Evolutionary conservation across 2,113 vertebrate species (phyloP).

Genomic region (Callaeas wilsoni): DNA sequence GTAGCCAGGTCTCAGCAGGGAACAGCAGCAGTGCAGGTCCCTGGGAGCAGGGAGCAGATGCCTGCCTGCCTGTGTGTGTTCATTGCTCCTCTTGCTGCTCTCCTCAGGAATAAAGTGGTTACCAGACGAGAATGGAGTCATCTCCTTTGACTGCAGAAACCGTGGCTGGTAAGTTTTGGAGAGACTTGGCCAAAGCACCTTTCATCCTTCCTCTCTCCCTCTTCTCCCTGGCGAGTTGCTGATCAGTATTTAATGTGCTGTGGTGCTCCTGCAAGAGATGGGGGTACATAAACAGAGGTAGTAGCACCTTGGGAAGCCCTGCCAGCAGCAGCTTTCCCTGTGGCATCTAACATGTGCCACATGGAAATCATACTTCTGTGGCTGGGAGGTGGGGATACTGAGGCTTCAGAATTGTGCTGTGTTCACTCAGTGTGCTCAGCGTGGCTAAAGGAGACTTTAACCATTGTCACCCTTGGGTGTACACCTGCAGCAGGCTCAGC

Average conservation of each 20-base stretch:
- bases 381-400: not conserved
- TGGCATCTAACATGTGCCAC: not conserved
- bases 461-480: not conserved
- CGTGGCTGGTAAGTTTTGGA: slow-evolving; percentile 83
- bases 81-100: not conserved
- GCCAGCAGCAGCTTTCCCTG: not conserved
- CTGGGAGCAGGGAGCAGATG: not conserved
- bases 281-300: not conserved
- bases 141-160: slow-evolving; percentile 92
- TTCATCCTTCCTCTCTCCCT: not conserved
- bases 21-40: not conserved
- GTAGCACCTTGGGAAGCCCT: not conserved
- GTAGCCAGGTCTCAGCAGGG: not conserved
- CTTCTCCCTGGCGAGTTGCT: not conserved
- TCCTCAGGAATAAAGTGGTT: slow-evolving; percentile 89
- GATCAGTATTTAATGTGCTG: not conserved
- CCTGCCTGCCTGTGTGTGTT: not conserved
- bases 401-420: no score
- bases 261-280: not conserved
- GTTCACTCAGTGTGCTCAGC: not conserved
- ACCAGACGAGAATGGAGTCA: slow-evolving; percentile 92
- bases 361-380: not conserved
- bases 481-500: not conserved
- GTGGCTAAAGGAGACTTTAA: not conserved
- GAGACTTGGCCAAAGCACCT: not conserved